Percentiles rank a stretch among this genome's conserved stretches.
phyloP scores from a whole-genome alignment of 2,113 vertebrate genomes.

The Campylorhamphus procurvoides region DNA sequence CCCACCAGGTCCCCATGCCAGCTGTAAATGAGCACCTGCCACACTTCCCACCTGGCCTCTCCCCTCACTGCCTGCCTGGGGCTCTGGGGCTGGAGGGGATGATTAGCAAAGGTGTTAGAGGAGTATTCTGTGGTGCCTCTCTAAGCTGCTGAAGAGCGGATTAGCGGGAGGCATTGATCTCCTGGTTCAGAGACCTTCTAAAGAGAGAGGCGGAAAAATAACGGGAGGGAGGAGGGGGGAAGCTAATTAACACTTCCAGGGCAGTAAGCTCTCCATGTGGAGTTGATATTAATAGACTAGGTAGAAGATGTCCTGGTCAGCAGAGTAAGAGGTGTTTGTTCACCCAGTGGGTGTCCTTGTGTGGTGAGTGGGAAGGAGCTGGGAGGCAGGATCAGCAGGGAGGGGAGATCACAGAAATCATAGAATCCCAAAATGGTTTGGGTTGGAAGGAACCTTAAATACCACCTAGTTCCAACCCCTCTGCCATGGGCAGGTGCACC shows the following conservation, averaged over 20 bases:
- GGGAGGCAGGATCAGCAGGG: neutral
- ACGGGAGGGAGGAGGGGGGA: slow-evolving; percentile 38
- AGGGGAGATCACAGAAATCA: neutral
- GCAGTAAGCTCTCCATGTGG: neutral
- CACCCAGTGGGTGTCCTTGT: neutral
- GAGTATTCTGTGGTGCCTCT: slow-evolving; percentile 37
- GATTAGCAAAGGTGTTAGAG: slow-evolving; percentile 34
- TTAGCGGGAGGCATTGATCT: slow-evolving; percentile 63
- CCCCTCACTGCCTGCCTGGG: neutral
- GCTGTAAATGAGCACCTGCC: neutral
- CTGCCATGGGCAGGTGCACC: neutral
- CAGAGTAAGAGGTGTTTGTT: neutral
- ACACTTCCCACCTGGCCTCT: neutral
- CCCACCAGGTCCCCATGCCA: rapidly evolving
- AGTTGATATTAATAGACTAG: neutral
- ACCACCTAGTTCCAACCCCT: neutral
- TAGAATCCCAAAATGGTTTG: neutral
- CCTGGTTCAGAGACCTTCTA: slow-evolving; percentile 51
- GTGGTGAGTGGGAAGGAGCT: rapidly evolving
- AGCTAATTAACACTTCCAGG: slow-evolving; percentile 54
- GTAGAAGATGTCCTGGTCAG: neutral
- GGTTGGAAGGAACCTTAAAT: neutral
- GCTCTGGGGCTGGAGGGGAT: neutral
- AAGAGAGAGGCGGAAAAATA: slow-evolving; percentile 23
- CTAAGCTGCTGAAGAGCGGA: slow-evolving; percentile 61